Base-by-base conservation (phyloP, 1,140 invertebrate species). In the Drepana arcuata region DNA sequence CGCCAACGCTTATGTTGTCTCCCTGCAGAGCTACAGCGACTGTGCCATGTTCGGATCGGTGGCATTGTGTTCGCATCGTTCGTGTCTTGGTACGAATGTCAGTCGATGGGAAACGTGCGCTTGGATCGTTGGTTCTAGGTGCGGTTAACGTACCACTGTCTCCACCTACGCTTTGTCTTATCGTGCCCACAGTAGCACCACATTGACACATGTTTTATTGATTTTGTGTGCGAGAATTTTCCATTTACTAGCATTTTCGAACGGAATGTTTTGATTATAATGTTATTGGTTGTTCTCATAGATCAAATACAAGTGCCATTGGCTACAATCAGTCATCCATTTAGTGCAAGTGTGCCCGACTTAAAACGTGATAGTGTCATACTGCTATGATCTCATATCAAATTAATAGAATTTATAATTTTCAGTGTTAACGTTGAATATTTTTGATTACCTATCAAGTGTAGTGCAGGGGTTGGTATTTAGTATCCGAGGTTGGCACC, bases 241-340 rank as follows among this genome's bases (percentile, higher is more conserved):
- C 50, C 55, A 63, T 46, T 51, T 46, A 32, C 26, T 51, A 21
- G 39, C 29, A 39, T 47, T 49, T 55, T 59, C 49, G 42, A 65
- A 63, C 59, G 47, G 41, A 53, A 41, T 59, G 46, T 58, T 63
- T 56, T 55, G 40, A 58, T 44, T 53, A 48, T 42, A 54, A 54
- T 64, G 58, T 60, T 59, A 57, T 61, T 65, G 49, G 51, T 66
- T 48, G 44, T 41, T 58, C 28, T 37, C 38, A 51, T 30, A 51
- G 49, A 52, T 52, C 52, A 51, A 62, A 57, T 51, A 61, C 48
- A 58, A 66, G 60, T 71, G 63, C 70, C 63, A 77, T 74, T 68
- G 61, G 48, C 64, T 46, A 62, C 58, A 50, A 71, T 55, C 57
- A 67, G 63, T 74, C 66, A 68, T 66, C 62, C 68, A 60, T 74